Evolutionary conservation across 2,113 vertebrate genomes (phyloP), one percentile per base, ranked within the genome.

Genomic region (Pseudopodoces humilis): DNA sequence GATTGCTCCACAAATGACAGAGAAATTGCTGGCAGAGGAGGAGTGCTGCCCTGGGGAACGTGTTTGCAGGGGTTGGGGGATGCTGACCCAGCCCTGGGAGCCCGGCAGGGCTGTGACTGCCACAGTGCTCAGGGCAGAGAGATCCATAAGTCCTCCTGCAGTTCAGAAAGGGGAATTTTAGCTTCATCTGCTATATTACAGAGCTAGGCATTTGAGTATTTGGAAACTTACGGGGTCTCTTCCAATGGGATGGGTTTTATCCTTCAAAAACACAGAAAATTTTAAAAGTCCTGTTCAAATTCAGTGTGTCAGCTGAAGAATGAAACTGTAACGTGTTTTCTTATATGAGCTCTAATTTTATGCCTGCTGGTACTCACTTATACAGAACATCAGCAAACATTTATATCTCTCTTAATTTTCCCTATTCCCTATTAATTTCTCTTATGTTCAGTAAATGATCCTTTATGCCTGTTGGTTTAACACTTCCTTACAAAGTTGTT

Each of bases 341-440:
- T 91, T 90, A 83, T 71, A 52, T 83, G 78, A 83, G 46, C 43
- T 83, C 52, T 86, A 91, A 92, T 96, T 95, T 94, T 92, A 86
- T 94, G 90, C 88, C 80, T 94, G 52, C 47, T 93, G 71, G 81
- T 85, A 83, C 24, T 88, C 93, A 94, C 59, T 96, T 92, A 86
- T 55, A 89, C 39, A 94, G 79, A 89, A 84, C 58, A 88, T 91
- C 78, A 81, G 85, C 56, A 92, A 93, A 81, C 88, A 86, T 94
- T 94, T 94, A 37, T 94, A 91, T 90, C 68, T 94, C 81, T 93
- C 92, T 86, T 93, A 96, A 96, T 94, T 95, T 94, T 84, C 79
- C 78, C 33, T 88, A 83, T 88, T 68, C 75, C 74, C 43, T 82
- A 91, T 89, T 95, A 92, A 93, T 95, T 96, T 96, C 84, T 92